Base-by-base conservation (phyloP, 2,888 invertebrate genomes). In the Tethea ocularis region DNA sequence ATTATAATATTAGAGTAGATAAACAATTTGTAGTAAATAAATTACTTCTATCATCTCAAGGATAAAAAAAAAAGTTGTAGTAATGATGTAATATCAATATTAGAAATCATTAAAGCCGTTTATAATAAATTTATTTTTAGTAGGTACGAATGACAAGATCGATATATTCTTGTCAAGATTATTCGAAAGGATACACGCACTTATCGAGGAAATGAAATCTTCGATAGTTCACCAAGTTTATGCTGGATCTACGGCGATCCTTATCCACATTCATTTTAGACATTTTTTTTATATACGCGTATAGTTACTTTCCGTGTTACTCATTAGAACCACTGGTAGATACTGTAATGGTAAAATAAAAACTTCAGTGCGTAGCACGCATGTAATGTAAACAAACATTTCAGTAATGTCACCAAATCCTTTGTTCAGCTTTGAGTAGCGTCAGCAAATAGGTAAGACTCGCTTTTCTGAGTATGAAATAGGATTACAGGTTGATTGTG, bases 151-250 rank as follows among this genome's bases (percentile, higher is more conserved):
- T n/a, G n/a, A 8, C 29, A 6, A 29, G 8, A 5, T 29, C 29
- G 2, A 36, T 2, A 1, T 15, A 36, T 13, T 36, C 8, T n/a
- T 24, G 22, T 10, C 15, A 26, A 5, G 13, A 53, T n/a, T n/a
- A 33, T 33, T 53, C 8, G 8, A 17, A 53, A 58, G 10, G 17
- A 13, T 17, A n/a, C 6, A 53, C 68, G 57, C 63, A 88, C 89
- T 83, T 86, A 74, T 88, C 82, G 26, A 91, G 71, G 62, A 91
- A 91, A 71, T 91, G 89, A 58, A 88, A 91, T 51, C 88, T 73
- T 1, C 71, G 76, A 60, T 77, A 87, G 66, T 91, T 91, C 0
- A 75, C 56, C 54, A 88, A 86, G 64, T 87, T 89, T 4, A 91
- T 83, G 60, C 90, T 91, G 0, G 88, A 88, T 61, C 83, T 86